Percentiles rank a stretch among this genome's conserved stretches.
phyloP scores from a whole-genome alignment of 2,113 vertebrate species.

The Nibea albiflora region DNA sequence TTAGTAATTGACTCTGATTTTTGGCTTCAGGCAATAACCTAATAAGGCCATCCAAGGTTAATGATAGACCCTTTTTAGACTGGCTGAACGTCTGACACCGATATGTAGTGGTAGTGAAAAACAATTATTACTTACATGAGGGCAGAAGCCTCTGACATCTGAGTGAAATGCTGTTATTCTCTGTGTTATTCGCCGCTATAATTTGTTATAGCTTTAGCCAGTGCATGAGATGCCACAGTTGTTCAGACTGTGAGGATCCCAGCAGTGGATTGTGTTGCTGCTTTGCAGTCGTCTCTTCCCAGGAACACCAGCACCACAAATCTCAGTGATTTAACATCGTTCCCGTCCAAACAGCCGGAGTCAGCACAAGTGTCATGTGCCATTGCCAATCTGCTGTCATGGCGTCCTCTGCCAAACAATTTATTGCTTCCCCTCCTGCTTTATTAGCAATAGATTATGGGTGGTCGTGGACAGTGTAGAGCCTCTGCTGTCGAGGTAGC shows the following conservation, averaged over 20 bases:
- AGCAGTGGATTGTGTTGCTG: conserved; percentile 43
- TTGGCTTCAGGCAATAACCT: conserved; percentile 85
- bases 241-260: conserved; percentile 26
- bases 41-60: conserved; percentile 87
- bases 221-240: conserved; percentile 22
- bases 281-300: conserved; percentile 67
- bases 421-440: conserved; percentile 71
- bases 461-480: conserved; percentile 60
- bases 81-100: conserved; percentile 81
- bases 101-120: conserved; percentile 73
- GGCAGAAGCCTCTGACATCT: conserved; percentile 69
- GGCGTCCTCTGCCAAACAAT: conserved; percentile 74
- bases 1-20: conserved; percentile 85
- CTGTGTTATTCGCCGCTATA: conserved; percentile 34
- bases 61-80: conserved; percentile 87
- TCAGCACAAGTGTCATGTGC: conserved; percentile 83
- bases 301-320: conserved; percentile 76
- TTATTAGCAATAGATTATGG: conserved; percentile 82
- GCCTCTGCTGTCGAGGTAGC: conserved; percentile 78
- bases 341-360: conserved; percentile 64
- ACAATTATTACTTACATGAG: conserved; percentile 78
- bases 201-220: conserved; percentile 9
- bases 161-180: conserved; percentile 43
- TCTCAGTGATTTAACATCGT: conserved; percentile 81
- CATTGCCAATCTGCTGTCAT: conserved; percentile 77